Conservation (phyloP, 2,797 vertebrate genomes). For the Trachops cirrhosus region DNA sequence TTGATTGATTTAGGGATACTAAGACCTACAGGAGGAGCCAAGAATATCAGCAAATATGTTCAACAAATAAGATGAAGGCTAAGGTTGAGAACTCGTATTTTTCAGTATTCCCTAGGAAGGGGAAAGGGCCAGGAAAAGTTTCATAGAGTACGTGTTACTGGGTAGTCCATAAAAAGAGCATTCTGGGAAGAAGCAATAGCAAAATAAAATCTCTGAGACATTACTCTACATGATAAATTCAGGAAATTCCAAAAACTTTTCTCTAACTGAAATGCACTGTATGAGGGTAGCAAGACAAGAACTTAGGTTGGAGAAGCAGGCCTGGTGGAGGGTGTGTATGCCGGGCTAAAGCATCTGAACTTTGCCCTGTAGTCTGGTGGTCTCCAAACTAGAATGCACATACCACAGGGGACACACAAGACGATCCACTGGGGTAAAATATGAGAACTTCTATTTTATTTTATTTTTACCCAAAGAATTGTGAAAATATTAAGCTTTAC, state of each 20-base stretch:
- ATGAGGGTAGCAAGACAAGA: background rate
- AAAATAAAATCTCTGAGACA: background rate
- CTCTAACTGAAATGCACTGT: background rate
- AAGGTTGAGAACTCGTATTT: background rate
- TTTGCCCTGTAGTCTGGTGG: background rate
- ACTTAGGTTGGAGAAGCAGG: background rate
- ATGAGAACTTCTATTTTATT: background rate
- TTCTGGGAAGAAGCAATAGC: background rate
- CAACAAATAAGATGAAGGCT: background rate
- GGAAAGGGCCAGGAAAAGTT: background rate
- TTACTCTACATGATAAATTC: conserved; percentile 15
- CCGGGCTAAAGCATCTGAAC: background rate
- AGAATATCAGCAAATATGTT: background rate
- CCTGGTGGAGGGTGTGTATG: background rate
- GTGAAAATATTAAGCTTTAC: background rate
- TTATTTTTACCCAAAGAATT: background rate
- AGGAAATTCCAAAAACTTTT: background rate
- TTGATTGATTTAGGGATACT: background rate
- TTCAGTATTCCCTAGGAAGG: background rate
- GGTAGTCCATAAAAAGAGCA: background rate
- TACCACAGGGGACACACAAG: background rate
- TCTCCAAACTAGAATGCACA: background rate
- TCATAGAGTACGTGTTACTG: background rate
- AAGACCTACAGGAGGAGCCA: background rate
- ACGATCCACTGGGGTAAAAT: background rate